A percentile compares a stretch with the other conserved stretches of the same genome.
phyloP scores from a whole-genome alignment of 2,797 vertebrate genomes.

The Gila robusta region DNA sequence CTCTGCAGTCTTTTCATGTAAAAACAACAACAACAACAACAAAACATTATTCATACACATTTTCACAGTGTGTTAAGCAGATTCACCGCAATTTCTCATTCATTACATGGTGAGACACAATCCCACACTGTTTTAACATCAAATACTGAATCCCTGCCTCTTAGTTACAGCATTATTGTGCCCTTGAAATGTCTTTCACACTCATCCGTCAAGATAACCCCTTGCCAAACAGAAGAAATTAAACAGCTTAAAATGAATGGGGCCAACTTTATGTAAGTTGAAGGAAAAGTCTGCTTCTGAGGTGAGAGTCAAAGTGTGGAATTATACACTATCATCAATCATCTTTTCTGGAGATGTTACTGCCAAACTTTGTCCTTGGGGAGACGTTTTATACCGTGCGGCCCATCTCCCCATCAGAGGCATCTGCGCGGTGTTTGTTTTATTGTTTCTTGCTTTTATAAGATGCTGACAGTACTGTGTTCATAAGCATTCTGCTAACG shows the following conservation, averaged over 20 bases:
- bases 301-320: conserved; percentile 27
- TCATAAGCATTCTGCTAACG: conserved; percentile 69
- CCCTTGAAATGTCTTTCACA: conserved; percentile 49
- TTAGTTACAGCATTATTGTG: not conserved
- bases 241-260: conserved; percentile 49
- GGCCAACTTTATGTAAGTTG: conserved; percentile 34
- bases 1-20: not conserved
- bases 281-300: conserved; percentile 50
- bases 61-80: conserved; percentile 22
- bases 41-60: not conserved
- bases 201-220: conserved; percentile 22
- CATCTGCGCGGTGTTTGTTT: conserved; percentile 23
- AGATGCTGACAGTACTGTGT: conserved; percentile 58
- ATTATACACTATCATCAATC: conserved; percentile 58
- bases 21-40: not conserved
- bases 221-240: conserved; percentile 51
- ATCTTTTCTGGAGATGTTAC: conserved; percentile 55
- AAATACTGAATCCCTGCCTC: conserved; percentile 3
- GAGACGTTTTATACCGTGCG: conserved; percentile 35
- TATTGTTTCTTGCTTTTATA: conserved; percentile 53
- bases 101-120: conserved; percentile 30
- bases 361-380: conserved; percentile 52
- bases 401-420: conserved; percentile 44
- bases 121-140: conserved; percentile 26
- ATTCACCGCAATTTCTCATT: not conserved